phyloP scores from a whole-genome alignment of 1,140 invertebrate genomes.

The Doryteuthis pealeii region DNA sequence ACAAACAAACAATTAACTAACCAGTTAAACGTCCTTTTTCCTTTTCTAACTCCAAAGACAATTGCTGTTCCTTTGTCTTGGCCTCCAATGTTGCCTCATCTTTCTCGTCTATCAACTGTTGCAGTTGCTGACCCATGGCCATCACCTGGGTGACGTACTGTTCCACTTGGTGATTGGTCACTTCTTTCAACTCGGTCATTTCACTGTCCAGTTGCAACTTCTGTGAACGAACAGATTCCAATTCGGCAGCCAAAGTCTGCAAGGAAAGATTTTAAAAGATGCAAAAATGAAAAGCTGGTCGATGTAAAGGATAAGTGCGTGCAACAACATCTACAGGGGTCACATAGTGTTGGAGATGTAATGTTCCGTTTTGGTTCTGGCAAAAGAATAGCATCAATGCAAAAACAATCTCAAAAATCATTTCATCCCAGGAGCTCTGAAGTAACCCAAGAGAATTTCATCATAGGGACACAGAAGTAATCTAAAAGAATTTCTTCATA shows the following conservation, averaged over 20 bases:
- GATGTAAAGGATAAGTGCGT: too few relatives aligned
- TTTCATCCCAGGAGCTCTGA: too few relatives aligned
- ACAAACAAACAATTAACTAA: slow-evolving; percentile 24
- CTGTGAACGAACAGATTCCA: slow-evolving; percentile 36
- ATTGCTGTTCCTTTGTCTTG: slow-evolving; percentile 39
- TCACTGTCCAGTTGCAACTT: slow-evolving; percentile 41
- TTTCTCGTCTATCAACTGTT: slow-evolving; percentile 22
- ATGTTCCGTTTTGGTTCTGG: too few relatives aligned
- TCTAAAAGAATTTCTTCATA: too few relatives aligned
- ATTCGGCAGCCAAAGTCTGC: slow-evolving; percentile 44
- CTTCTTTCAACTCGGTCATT: slow-evolving; percentile 30
- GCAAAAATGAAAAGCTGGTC: too few relatives aligned
- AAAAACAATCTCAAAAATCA: too few relatives aligned
- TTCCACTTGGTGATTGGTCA: slow-evolving; percentile 37
- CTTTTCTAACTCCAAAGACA: slow-evolving; percentile 58
- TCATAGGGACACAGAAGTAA: too few relatives aligned
- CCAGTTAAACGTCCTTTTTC: slow-evolving; percentile 60
- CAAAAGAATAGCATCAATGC: too few relatives aligned
- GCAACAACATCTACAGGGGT: too few relatives aligned
- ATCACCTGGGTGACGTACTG: slow-evolving; percentile 38
- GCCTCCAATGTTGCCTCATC: slow-evolving; percentile 24
- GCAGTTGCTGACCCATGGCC: slow-evolving; percentile 35
- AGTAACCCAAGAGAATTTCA: too few relatives aligned
- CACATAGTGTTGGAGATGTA: too few relatives aligned
- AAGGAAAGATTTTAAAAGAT: slow-evolving; percentile 13